These are phyloP conservation scores for Ammodytes dubius DNA, from an alignment of 2,113 vertebrate genomes.

Conservation along the genomic window DNA sequence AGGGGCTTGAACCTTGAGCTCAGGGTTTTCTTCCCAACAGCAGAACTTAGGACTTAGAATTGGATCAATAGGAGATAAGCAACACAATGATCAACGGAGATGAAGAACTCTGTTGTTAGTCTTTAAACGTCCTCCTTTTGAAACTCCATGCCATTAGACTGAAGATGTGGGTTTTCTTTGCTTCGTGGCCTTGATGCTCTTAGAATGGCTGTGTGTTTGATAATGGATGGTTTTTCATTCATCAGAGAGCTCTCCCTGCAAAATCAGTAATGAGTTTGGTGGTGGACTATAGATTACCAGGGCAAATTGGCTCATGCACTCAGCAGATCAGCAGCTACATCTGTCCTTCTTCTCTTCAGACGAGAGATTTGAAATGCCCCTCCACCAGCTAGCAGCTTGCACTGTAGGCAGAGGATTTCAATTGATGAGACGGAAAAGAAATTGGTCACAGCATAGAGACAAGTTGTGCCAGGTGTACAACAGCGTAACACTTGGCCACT, in stretches of 20 bases:
- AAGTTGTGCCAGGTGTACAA: constrained; percentile 39
- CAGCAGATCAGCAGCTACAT: constrained; percentile 20
- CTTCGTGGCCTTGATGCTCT: background rate
- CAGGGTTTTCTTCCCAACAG: constrained; percentile 10
- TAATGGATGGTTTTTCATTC: background rate
- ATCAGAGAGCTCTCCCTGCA: background rate
- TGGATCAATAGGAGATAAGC: constrained; percentile 55
- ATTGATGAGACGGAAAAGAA: constrained; percentile 26
- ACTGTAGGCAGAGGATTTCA: constrained; percentile 49
- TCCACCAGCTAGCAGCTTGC: background rate
- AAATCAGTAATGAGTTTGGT: constrained; percentile 34
- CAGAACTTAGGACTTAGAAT: constrained; percentile 6
- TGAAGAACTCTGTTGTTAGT: constrained; percentile 35
- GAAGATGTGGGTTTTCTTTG: constrained; percentile 5
- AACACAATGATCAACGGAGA: constrained; percentile 25
- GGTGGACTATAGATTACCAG: constrained; percentile 41
- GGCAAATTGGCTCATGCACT: constrained; percentile 39
- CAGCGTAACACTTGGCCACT: constrained; percentile 18
- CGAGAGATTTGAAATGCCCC: constrained; percentile 35
- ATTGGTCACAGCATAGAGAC: constrained; percentile 50
- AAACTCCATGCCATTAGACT: background rate
- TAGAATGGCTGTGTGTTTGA: constrained; percentile 5
- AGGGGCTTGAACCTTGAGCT: too few species aligned
- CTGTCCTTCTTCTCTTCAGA: constrained; percentile 33
- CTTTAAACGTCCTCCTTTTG: constrained; percentile 5